phyloP scores from a whole-genome alignment of 2,888 invertebrate species.

The Chloromyia formosa region DNA sequence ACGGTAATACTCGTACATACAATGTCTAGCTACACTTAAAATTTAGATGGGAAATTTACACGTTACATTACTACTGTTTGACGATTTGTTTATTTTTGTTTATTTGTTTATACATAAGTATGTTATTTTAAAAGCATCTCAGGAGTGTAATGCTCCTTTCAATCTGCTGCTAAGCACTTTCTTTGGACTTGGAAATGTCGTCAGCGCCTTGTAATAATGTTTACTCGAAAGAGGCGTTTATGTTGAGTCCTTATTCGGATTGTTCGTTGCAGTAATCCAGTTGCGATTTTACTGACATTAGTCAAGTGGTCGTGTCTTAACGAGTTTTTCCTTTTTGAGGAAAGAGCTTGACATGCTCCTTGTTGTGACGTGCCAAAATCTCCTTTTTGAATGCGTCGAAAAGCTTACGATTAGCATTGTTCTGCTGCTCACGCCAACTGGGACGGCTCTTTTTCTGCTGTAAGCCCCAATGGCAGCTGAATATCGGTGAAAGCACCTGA shows the following conservation, averaged over 20 bases:
- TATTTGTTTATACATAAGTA: too few species aligned
- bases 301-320: not conserved
- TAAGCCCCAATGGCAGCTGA: conserved; percentile 90
- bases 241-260: too few species aligned
- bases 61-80: not conserved
- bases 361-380: conserved; percentile 78
- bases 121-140: too few species aligned
- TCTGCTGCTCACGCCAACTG: conserved; percentile 87
- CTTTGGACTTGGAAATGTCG: not conserved
- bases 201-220: not conserved
- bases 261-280: too few species aligned
- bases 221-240: too few species aligned
- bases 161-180: not conserved
- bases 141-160: too few species aligned
- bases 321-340: conserved; percentile 49
- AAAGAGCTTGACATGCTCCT: conserved; percentile 71
- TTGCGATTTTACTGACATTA: too few species aligned
- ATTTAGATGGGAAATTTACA: not conserved
- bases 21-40: conserved; percentile 15
- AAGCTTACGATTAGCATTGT: conserved; percentile 80
- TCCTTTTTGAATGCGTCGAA: conserved; percentile 87
- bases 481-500: conserved; percentile 85
- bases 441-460: conserved; percentile 82
- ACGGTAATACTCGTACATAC: not conserved
- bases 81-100: not conserved